phyloP scores from a whole-genome alignment of 2,797 vertebrate genomes.

The Enteromius trimaculatus region DNA sequence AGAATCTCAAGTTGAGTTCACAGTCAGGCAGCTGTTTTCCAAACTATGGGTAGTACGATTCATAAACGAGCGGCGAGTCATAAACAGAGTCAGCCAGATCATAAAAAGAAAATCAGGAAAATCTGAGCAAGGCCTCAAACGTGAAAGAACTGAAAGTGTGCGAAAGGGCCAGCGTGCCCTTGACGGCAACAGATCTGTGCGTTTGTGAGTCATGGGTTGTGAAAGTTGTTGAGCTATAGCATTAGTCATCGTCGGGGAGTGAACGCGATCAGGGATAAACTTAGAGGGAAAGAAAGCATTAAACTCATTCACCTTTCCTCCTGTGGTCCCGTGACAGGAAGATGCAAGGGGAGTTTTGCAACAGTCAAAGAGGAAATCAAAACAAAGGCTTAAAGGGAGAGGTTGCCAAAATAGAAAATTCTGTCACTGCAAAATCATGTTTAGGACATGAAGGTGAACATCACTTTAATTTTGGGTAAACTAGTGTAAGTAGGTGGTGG shows the following conservation, averaged over 20 bases:
- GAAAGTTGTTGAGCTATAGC: constrained; percentile 55
- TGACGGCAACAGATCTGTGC: constrained; percentile 25
- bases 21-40: constrained; percentile 11
- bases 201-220: constrained; percentile 54
- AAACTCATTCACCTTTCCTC: constrained; percentile 49
- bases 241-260: constrained; percentile 58
- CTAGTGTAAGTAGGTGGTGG: background rate
- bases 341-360: constrained; percentile 24
- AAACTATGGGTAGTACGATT: constrained; percentile 51
- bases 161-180: constrained; percentile 30
- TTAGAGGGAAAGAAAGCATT: constrained; percentile 28
- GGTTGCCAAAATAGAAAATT: background rate
- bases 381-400: constrained; percentile 28
- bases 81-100: constrained; percentile 28
- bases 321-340: constrained; percentile 27
- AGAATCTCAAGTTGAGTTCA: constrained; percentile 7
- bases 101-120: constrained; percentile 59
- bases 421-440: background rate
- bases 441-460: background rate
- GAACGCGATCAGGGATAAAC: constrained; percentile 45
- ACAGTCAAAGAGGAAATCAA: constrained; percentile 46
- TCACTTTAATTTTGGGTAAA: background rate
- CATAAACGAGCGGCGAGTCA: constrained; percentile 19
- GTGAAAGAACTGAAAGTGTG: constrained; percentile 53
- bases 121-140: constrained; percentile 54